Conservation (phyloP, 1,140 invertebrate genomes). For the Orussus abietinus region DNA sequence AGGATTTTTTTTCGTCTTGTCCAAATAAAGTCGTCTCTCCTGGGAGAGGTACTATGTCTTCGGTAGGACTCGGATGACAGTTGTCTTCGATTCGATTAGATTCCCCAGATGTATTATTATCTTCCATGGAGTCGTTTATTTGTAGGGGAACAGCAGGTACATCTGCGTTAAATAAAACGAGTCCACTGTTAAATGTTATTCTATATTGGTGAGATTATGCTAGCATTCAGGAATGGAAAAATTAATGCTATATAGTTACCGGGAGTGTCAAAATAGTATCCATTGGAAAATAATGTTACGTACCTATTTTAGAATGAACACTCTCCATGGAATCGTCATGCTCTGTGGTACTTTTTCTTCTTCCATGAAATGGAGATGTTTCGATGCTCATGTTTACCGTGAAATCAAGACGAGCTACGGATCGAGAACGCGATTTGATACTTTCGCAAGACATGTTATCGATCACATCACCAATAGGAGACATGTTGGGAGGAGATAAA, state of each 20-base stretch:
- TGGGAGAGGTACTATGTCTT: conserved; percentile 14
- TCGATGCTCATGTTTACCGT: conserved; percentile 38
- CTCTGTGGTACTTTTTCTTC: conserved; percentile 17
- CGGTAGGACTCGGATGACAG: too few relatives aligned
- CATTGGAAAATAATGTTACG: too few relatives aligned
- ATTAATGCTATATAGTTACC: not conserved
- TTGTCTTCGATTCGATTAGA: conserved; percentile 3
- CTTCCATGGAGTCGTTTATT: conserved; percentile 7
- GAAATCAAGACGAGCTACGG: conserved; percentile 33
- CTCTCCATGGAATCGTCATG: conserved; percentile 15
- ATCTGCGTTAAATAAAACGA: too few relatives aligned
- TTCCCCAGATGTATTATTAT: conserved; percentile 1
- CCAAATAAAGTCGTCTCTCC: conserved; percentile 15
- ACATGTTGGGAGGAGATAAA: conserved; percentile 38
- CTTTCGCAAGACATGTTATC: conserved; percentile 36
- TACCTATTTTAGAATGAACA: conserved; percentile 11
- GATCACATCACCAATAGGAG: conserved; percentile 33
- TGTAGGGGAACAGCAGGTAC: too few relatives aligned
- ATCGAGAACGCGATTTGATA: conserved; percentile 27
- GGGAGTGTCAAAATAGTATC: conserved; percentile 4
- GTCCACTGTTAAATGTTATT: not conserved
- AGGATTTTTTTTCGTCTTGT: not conserved
- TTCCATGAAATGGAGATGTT: conserved; percentile 18
- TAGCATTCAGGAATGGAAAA: not conserved
- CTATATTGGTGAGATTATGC: conserved; percentile 1